Percentiles rank a stretch among this genome's conserved stretches.
Evolutionary conservation across 1,140 invertebrate species (phyloP).

Genomic region (Cecropterus lyciades): DNA sequence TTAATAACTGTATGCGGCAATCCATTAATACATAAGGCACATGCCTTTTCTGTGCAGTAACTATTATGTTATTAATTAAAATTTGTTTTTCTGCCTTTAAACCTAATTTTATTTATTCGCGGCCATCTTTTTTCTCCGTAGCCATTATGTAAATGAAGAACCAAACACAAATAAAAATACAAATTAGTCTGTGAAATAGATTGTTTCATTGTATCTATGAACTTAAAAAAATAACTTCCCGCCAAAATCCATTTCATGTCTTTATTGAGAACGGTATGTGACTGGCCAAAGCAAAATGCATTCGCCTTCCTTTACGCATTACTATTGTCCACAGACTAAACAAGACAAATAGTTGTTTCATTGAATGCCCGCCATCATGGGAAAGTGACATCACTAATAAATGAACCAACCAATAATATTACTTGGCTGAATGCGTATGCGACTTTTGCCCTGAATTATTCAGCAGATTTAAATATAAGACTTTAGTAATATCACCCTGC

Average conservation of each 20-base stretch:
- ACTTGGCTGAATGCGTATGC: slow-evolving; percentile 31
- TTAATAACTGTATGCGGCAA: too few relatives aligned
- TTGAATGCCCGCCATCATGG: slow-evolving; percentile 38
- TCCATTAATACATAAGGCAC: too few relatives aligned
- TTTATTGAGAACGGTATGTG: slow-evolving; percentile 14
- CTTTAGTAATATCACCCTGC: too few relatives aligned
- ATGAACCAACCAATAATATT: slow-evolving; percentile 33
- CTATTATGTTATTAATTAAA: too few relatives aligned
- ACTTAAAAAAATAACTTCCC: neutral
- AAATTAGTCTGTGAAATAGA: too few relatives aligned
- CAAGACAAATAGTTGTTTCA: slow-evolving; percentile 48
- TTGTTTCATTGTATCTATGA: too few relatives aligned
- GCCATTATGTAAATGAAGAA: too few relatives aligned
- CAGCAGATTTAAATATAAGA: slow-evolving; percentile 3
- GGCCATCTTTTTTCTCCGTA: too few relatives aligned
- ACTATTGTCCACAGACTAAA: slow-evolving; percentile 39
- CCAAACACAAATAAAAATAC: too few relatives aligned
- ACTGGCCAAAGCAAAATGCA: slow-evolving; percentile 33
- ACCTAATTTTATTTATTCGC: too few relatives aligned
- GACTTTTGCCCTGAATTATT: slow-evolving; percentile 19
- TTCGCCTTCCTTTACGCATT: slow-evolving; percentile 37
- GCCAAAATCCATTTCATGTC: slow-evolving; percentile 4
- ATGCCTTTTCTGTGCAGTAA: too few relatives aligned
- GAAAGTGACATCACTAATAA: slow-evolving; percentile 43
- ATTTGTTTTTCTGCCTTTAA: too few relatives aligned